Percentiles rank a stretch among this genome's conserved stretches.
Evolutionary conservation across 2,113 vertebrate species (phyloP).

Genomic region (Gymnarchus niloticus): DNA sequence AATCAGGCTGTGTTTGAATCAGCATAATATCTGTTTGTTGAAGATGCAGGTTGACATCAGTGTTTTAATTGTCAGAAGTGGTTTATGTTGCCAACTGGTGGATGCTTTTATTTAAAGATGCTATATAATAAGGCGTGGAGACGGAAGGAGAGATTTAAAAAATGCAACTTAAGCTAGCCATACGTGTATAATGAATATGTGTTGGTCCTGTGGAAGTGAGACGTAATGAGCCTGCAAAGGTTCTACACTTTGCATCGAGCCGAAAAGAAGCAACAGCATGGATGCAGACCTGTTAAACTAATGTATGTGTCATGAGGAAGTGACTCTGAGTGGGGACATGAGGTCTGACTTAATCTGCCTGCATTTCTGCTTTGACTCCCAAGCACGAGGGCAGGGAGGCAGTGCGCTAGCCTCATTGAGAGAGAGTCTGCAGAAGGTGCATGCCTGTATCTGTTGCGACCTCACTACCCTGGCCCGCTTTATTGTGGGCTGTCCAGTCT

Average conservation of each 20-base stretch:
- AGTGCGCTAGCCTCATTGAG: no score
- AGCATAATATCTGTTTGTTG: neutral
- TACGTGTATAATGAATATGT: no score
- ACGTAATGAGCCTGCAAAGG: neutral
- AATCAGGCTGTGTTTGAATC: no score
- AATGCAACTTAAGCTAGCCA: no score
- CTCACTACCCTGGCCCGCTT: neutral
- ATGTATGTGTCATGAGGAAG: neutral
- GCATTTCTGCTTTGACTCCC: neutral
- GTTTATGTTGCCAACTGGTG: no score
- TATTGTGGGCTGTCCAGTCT: neutral
- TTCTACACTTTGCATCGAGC: neutral
- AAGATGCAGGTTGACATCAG: neutral
- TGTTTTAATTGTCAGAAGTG: neutral
- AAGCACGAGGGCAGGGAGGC: neutral
- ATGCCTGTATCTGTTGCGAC: neutral
- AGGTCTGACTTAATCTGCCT: neutral
- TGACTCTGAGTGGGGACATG: neutral
- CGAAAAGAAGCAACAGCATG: neutral
- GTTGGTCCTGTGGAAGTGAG: neutral
- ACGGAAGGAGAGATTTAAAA: no score
- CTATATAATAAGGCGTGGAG: no score
- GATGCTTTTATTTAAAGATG: neutral
- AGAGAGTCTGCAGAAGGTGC: neutral
- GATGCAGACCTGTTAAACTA: neutral